Evolutionary conservation across 2,888 invertebrate species (phyloP).

Genomic region (Chironomus tentans): DNA sequence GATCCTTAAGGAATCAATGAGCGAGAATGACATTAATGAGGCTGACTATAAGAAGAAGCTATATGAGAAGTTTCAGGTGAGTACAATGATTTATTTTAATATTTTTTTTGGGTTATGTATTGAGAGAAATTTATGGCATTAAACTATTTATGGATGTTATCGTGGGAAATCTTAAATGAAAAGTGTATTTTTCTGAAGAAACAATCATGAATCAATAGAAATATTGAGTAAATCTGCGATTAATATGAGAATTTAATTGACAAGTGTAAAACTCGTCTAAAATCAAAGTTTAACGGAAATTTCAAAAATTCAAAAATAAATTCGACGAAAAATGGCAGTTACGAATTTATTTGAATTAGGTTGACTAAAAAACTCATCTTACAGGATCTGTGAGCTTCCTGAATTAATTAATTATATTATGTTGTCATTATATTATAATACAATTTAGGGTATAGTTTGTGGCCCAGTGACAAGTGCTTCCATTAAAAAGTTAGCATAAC

Average conservation of each 20-base stretch:
- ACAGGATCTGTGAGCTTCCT: too few species aligned
- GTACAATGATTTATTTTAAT: neutral
- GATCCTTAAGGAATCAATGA: neutral
- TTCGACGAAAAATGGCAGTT: too few species aligned
- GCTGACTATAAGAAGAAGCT: neutral
- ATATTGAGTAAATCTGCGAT: neutral
- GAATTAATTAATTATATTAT: too few species aligned
- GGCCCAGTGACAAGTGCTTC: too few species aligned
- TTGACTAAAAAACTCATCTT: too few species aligned
- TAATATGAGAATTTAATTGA: neutral
- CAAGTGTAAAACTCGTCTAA: neutral
- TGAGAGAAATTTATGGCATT: neutral
- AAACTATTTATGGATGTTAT: neutral
- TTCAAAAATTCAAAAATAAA: neutral
- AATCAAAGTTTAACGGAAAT: neutral
- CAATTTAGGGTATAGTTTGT: too few species aligned
- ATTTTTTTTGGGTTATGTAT: neutral
- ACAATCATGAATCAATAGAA: neutral
- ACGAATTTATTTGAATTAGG: too few species aligned
- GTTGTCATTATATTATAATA: too few species aligned
- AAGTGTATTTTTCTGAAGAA: neutral
- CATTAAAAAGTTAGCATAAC: too few species aligned
- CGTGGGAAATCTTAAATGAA: neutral
- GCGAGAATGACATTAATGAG: neutral
- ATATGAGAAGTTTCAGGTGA: neutral